These are phyloP conservation scores for Drepana arcuata DNA, from an alignment of 1,140 invertebrate genomes.

Conservation along the genomic window DNA sequence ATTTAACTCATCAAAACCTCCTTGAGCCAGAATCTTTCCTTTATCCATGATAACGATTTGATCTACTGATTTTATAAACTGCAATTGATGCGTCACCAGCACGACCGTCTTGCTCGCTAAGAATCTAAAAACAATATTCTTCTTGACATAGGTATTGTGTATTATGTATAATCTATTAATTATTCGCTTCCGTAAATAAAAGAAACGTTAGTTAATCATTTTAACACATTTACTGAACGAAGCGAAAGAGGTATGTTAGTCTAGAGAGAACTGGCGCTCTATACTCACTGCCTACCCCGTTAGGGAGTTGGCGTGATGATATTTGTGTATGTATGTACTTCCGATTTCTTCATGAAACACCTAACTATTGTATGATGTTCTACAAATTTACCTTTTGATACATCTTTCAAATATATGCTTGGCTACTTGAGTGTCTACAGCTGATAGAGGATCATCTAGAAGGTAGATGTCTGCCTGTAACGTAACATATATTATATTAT, in stretches of 20 bases:
- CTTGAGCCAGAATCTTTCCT: slow-evolving; percentile 65
- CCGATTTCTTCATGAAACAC: too few species aligned
- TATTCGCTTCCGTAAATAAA: too few species aligned
- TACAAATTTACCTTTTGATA: slow-evolving; percentile 70
- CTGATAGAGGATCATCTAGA: slow-evolving; percentile 85
- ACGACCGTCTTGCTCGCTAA: slow-evolving; percentile 81
- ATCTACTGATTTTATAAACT: slow-evolving; percentile 82
- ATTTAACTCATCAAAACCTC: slow-evolving; percentile 41
- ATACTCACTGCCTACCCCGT: too few species aligned
- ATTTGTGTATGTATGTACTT: too few species aligned
- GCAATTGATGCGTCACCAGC: slow-evolving; percentile 88
- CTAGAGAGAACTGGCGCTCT: too few species aligned
- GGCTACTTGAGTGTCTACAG: slow-evolving; percentile 86
- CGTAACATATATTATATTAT: slow-evolving; percentile 10
- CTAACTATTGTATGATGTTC: too few species aligned
- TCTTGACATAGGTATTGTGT: too few species aligned
- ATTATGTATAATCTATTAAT: too few species aligned
- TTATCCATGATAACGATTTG: slow-evolving; percentile 81
- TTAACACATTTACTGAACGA: too few species aligned
- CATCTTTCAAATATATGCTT: slow-evolving; percentile 84
- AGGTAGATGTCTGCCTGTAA: slow-evolving; percentile 82
- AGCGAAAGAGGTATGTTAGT: too few species aligned
- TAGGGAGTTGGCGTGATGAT: too few species aligned
- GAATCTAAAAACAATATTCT: slow-evolving; percentile 74
- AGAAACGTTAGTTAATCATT: too few species aligned